phyloP scores from a whole-genome alignment of 2,888 invertebrate species.

The Agelastica alni region DNA sequence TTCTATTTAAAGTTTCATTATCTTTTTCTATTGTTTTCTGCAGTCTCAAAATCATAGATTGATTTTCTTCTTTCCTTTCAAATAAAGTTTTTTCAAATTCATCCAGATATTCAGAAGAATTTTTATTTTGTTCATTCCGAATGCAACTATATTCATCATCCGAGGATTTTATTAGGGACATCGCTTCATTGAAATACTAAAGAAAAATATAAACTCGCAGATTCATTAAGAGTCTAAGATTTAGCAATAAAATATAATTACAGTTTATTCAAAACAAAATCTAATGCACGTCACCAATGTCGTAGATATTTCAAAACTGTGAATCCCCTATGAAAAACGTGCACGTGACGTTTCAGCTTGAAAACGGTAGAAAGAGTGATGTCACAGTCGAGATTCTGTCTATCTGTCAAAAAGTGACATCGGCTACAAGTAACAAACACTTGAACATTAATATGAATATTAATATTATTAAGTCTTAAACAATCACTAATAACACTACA shows the following conservation, averaged over 20 bases:
- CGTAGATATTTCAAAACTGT: no score
- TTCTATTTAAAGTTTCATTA: slow-evolving; percentile 5
- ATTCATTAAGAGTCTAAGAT: no score
- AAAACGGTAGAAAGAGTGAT: no score
- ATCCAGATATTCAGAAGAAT: neutral
- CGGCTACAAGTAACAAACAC: neutral
- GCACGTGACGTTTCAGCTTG: no score
- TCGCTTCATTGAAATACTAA: slow-evolving; percentile 15
- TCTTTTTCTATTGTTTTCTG: slow-evolving; percentile 18
- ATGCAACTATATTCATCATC: slow-evolving; percentile 1
- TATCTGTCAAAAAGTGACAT: no score
- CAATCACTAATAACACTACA: no score
- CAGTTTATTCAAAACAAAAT: no score
- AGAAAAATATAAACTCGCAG: neutral
- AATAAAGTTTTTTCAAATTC: neutral
- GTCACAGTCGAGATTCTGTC: no score
- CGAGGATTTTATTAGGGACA: slow-evolving; percentile 2
- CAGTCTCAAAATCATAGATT: neutral
- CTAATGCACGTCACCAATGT: no score
- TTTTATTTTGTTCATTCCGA: slow-evolving; percentile 4
- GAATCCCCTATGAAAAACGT: no score
- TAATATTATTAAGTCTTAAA: no score
- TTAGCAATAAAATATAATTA: no score
- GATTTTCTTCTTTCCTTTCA: slow-evolving; percentile 8
- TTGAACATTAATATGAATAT: neutral